These are phyloP conservation scores for Noctuana brunneofusca DNA, from an alignment of 2,888 invertebrate species.

Conservation along the genomic window DNA sequence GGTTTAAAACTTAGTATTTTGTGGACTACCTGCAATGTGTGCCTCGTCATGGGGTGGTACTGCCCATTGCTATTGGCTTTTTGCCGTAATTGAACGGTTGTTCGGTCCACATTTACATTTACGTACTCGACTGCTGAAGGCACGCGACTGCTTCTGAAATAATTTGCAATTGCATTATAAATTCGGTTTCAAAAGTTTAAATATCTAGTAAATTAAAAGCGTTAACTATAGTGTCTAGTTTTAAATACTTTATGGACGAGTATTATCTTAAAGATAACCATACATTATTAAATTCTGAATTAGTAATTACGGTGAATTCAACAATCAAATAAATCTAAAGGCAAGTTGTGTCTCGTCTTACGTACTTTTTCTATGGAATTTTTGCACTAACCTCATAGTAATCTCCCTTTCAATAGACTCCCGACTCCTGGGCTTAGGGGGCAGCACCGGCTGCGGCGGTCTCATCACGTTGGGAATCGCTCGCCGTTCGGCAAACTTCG, in stretches of 20 bases:
- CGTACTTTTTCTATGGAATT: neutral
- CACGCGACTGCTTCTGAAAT: slow-evolving; percentile 81
- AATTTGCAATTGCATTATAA: neutral
- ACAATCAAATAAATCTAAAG: neutral
- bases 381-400: slow-evolving; percentile 69
- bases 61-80: slow-evolving; percentile 59
- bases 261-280: neutral
- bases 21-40: slow-evolving; percentile 81
- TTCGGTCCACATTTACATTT: slow-evolving; percentile 80
- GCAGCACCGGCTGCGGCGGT: slow-evolving; percentile 59
- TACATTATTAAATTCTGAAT: neutral
- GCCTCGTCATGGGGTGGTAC: slow-evolving; percentile 87
- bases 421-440: slow-evolving; percentile 69
- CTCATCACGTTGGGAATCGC: slow-evolving; percentile 45
- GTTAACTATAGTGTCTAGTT: too few relatives aligned
- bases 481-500: slow-evolving; percentile 49
- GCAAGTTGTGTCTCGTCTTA: neutral
- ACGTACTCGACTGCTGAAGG: slow-evolving; percentile 83
- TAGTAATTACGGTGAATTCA: neutral
- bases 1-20: neutral
- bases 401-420: slow-evolving; percentile 77
- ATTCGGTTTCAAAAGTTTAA: neutral
- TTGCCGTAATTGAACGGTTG: slow-evolving; percentile 55
- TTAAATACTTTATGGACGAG: neutral
- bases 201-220: too few relatives aligned